Evolutionary conservation across 1,140 invertebrate species (phyloP), one percentile per base, ranked within the genome.

Genomic region (Halesus radiatus): DNA sequence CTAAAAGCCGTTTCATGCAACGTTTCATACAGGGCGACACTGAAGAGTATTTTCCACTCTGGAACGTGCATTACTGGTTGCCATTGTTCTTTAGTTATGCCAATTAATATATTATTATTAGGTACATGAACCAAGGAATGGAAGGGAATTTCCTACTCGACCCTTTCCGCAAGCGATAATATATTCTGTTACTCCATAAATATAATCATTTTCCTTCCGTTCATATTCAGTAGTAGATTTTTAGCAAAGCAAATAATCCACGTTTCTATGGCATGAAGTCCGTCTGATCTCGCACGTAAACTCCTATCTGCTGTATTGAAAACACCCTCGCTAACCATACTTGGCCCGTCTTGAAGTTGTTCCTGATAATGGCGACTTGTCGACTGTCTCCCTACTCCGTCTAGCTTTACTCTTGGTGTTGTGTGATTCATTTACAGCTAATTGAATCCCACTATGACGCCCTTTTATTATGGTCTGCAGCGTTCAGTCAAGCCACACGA

Each of bases 251-350:
- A 45, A 45, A 45, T 45, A 13, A 45, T 45, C 37, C 8, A 13
- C 37, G 37, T 45, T 13, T 45, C 37, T 45, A 10, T 45, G 37
- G 13, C 37, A 45, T 8, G 13, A 45, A 45, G 37, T 45, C 37
- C 13, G 37, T 45, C 37, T 45, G 37, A 45, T 45, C 37, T 13
- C 37, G 37, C 37, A 45, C 8, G 13, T 45, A 45, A 45, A 45
- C 37, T 68, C 64, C 29, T 37, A 53, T 26, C 68, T 50, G 68
- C 5, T 72, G 2, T 72, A 52, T 72, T 72, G 68, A 53, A 26
- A 53, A 72, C 68, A 52, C 68, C 68, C 68, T 72, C 68, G 45
- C 45, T 54, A 20, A 29, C 68, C 68, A 72, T 72, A 72, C 68
- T 72, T 8, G 68, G 68, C 68, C 68, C 37, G 68, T 72, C 68